Evolutionary conservation across 2,888 invertebrate species (phyloP), one percentile per base, ranked within the genome.

Genomic region (Myathropa florea): DNA sequence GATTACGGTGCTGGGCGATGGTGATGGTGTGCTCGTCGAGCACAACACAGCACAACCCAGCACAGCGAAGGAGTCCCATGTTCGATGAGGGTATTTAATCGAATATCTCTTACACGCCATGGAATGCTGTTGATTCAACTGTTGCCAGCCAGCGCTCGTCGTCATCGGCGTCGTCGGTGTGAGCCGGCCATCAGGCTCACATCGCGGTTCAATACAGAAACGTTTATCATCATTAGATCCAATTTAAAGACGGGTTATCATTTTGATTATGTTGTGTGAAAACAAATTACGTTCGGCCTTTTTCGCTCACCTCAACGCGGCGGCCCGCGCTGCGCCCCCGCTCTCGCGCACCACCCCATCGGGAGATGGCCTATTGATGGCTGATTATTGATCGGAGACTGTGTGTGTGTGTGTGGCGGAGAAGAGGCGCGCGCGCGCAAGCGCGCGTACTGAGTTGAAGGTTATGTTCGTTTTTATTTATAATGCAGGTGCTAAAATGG

Each of bases 211-310:
- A 89, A 89, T 90, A 83, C 79, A 91, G 7, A 91, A 91, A 90
- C 91, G 91, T 91, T 91, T 91, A 91, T 91, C 92, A 91, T 92
- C 92, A 92, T 92, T 92, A 92, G 92, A 92, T 92, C 91, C 92
- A 91, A 92, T 92, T 92, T 92, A 92, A 92, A 92, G 92, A 92
- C 90, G 90, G 91, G 92, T 92, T 92, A 92, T 92, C 92, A 92
- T 91, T 92, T 92, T 92, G 92, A 92, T 92, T 92, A 92, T 92
- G 92, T 92, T 92, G 92, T 92, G 92, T 92, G 92, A 92, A 92
- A 92, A 92, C 92, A 92, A 92, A 92, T 92, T 92, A 92, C 92
- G 90, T 91, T 90, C 90, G 90, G 90, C 89, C 90, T 89, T 89
- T 89, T 89, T 90, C 78, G 82, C 78, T 86, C 86, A 79, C 86